A percentile compares a stretch with the other conserved stretches of the same genome.
These are phyloP conservation scores for Ceryle rudis DNA, from an alignment of 2,797 vertebrate species.

Conservation along the genomic window DNA sequence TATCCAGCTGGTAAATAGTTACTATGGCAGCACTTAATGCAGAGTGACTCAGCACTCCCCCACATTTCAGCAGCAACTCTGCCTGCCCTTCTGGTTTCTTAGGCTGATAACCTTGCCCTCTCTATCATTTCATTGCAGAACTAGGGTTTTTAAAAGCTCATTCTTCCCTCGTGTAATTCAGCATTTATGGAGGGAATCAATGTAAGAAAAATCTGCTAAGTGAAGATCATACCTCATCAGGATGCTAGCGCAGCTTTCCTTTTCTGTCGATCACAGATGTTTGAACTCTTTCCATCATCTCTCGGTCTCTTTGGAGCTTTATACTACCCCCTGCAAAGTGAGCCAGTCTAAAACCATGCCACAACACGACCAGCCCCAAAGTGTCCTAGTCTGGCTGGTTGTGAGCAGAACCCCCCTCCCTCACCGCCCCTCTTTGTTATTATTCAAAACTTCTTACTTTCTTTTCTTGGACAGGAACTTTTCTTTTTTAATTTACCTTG, in stretches of 20 bases:
- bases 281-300: neutral
- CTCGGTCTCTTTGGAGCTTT: neutral
- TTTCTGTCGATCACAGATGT: neutral
- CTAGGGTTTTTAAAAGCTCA: neutral
- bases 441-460: neutral
- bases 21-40: constrained; percentile 31
- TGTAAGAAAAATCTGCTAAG: neutral
- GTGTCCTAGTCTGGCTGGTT: no score
- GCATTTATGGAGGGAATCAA: neutral
- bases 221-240: neutral
- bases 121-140: neutral
- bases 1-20: constrained; percentile 44
- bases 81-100: neutral
- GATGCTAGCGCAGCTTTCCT: neutral
- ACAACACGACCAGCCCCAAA: neutral
- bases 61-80: neutral
- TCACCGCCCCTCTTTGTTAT: neutral
- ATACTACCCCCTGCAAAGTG: neutral
- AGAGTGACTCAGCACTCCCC: constrained; percentile 59
- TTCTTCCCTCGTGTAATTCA: neutral
- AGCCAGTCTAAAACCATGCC: neutral
- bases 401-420: neutral
- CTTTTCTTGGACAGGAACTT: neutral
- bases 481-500: neutral
- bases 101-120: neutral